These are phyloP conservation scores for Xyrauchen texanus DNA, from an alignment of 2,113 vertebrate species.

Conservation along the genomic window DNA sequence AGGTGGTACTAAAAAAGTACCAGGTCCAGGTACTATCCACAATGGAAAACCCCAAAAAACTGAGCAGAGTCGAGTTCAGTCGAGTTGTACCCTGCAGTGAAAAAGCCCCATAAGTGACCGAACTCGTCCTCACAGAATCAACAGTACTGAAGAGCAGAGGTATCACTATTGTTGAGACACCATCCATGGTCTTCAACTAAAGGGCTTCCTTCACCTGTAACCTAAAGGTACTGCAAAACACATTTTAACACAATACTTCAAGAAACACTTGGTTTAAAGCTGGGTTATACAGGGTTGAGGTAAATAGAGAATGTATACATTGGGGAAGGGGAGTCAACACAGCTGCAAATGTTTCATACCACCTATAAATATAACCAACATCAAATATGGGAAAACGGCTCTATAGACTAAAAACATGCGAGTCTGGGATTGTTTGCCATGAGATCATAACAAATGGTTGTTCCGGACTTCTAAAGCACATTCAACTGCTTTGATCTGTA, in stretches of 20 bases:
- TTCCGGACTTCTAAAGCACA: neutral
- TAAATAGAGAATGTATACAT: neutral
- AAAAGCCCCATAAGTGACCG: too few species aligned
- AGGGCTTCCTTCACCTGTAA: neutral
- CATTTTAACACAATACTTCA: slow-evolving; percentile 13
- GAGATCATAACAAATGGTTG: slow-evolving; percentile 2
- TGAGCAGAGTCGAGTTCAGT: too few species aligned
- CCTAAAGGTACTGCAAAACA: slow-evolving; percentile 15
- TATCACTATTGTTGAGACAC: neutral
- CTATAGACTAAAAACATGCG: slow-evolving; percentile 44
- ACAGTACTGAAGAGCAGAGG: slow-evolving; percentile 9
- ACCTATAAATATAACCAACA: slow-evolving; percentile 13
- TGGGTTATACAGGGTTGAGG: neutral
- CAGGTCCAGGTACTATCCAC: too few species aligned
- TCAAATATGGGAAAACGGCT: slow-evolving; percentile 24
- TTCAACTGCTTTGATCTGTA: neutral
- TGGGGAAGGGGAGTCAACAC: slow-evolving; percentile 10
- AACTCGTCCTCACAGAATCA: neutral
- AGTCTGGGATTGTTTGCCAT: slow-evolving; percentile 15
- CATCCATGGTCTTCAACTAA: neutral
- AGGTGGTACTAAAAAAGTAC: too few species aligned
- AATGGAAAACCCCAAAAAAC: too few species aligned
- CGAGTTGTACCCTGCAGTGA: too few species aligned
- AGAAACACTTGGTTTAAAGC: neutral
- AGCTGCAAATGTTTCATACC: slow-evolving; percentile 36